Evolutionary conservation across 1,140 invertebrate species (phyloP).

Genomic region (Halesus radiatus): DNA sequence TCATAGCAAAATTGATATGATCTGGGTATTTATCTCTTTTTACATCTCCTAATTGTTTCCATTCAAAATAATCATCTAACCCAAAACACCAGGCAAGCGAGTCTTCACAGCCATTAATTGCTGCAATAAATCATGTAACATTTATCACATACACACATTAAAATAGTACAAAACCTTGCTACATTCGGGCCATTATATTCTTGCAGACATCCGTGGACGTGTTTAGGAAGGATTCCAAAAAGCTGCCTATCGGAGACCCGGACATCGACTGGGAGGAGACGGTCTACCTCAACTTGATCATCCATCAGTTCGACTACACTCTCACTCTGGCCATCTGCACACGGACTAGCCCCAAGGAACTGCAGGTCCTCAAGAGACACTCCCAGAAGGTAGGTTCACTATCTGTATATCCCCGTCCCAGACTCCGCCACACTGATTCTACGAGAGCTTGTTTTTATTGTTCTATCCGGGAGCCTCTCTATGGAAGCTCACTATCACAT

Average conservation of each 20-base stretch:
- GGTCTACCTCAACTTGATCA: slow-evolving; percentile 97
- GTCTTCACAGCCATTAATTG: slow-evolving; percentile 52
- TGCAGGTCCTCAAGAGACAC: slow-evolving; percentile 93
- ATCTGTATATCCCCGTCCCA: neutral
- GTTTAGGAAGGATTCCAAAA: slow-evolving; percentile 96
- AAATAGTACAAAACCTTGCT: slow-evolving; percentile 22
- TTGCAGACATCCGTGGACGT: slow-evolving; percentile 92
- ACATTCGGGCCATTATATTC: slow-evolving; percentile 15
- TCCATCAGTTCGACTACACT: slow-evolving; percentile 98
- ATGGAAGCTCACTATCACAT: slow-evolving; percentile 17
- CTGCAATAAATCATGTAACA: slow-evolving; percentile 45
- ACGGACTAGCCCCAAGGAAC: slow-evolving; percentile 95
- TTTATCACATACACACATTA: slow-evolving; percentile 30
- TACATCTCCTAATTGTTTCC: neutral
- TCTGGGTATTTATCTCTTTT: slow-evolving; percentile 19
- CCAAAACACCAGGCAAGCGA: slow-evolving; percentile 44
- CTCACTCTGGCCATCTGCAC: slow-evolving; percentile 98
- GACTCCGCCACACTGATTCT: slow-evolving; percentile 23
- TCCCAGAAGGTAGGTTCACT: slow-evolving; percentile 79
- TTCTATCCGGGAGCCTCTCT: neutral
- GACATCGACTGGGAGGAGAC: slow-evolving; percentile 99
- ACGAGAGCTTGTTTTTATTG: slow-evolving; percentile 60
- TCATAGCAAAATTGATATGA: slow-evolving; percentile 44
- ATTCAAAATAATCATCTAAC: slow-evolving; percentile 11
- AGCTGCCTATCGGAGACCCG: slow-evolving; percentile 94